phyloP scores from a whole-genome alignment of 92 coral and sea anemone genomes.

The Phymanthus crucifer region DNA sequence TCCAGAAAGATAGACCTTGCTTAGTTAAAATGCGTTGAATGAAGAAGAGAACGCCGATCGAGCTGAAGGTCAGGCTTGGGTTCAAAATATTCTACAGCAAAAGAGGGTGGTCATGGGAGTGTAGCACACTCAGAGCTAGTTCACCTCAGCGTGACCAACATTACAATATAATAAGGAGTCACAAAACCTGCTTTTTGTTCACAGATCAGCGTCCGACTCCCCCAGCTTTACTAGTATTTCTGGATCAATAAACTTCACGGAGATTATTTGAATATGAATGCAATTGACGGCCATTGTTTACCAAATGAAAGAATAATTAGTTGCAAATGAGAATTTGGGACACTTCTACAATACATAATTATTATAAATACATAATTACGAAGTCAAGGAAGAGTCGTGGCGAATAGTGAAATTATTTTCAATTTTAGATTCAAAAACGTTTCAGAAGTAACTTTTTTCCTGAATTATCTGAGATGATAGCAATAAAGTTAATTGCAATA shows the following conservation, averaged over 20 bases:
- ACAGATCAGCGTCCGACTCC: not conserved
- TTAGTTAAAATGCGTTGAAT: not conserved
- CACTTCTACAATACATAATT: slow-evolving; percentile 11
- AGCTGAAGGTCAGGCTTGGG: not conserved
- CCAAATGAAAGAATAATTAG: slow-evolving; percentile 29
- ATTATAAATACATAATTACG: slow-evolving; percentile 15
- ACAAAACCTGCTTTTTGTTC: not conserved
- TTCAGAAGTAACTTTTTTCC: not conserved
- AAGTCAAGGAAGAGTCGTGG: not conserved
- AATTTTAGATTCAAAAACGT: not conserved
- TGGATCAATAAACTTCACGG: slow-evolving; percentile 15
- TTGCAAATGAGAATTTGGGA: slow-evolving; percentile 21
- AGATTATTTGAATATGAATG: slow-evolving; percentile 41
- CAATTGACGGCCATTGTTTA: slow-evolving; percentile 39
- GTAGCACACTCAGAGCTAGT: not conserved
- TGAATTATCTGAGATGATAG: not conserved
- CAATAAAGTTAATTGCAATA: not conserved
- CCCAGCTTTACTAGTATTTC: not conserved
- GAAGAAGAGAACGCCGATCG: not conserved
- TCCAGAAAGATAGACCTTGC: not conserved
- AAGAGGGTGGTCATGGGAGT: not conserved
- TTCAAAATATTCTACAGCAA: not conserved
- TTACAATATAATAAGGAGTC: not conserved
- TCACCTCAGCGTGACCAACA: slow-evolving; percentile 26
- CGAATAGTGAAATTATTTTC: not conserved